Base-by-base conservation (phyloP, 2,888 invertebrate genomes). In the Lobophora halterata region DNA sequence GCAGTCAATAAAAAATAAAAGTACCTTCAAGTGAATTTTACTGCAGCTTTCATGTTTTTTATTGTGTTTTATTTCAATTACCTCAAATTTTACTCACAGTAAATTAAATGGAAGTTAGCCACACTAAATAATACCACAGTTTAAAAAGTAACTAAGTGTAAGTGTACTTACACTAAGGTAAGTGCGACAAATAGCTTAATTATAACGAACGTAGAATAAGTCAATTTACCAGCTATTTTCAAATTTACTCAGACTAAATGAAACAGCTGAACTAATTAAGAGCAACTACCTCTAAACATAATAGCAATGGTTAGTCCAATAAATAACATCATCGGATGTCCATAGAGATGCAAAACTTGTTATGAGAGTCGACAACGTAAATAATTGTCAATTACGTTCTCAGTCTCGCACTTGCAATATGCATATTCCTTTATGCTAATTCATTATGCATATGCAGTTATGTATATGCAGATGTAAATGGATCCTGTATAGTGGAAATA, bases 341-440 rank as follows among this genome's bases (percentile, higher is more conserved):
- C 36, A 28, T 33, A 32, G 27, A 40, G 35, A 41, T 29, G 31
- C 31, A 34, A 39, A 47, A 45, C 49, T 41, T 38, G 52, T 52
- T 45, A 47, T 31, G 26, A 5, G 31, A 36, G 39, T 43, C 39
- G 33, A 36, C 44, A 49, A 33, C 32, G 27, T 45, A 49, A 33
- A 46, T 46, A 52, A 57, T 52, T 60, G 52, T 57, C 53, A 58
- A 58, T 58, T 58, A 62, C 46, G 45, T 39, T 44, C 30, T 46
- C 37, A 46, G 47, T 49, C 49, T 45, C 52, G 55, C 55, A 54
- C 55, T 58, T 54, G 54, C 46, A 54, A 49, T 57, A 30, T 50
- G 53, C 45, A 48, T 71, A 79, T 78, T 69, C 71, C 69, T 33
- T 37, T 73, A 85, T 82, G 85, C 68, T 75, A 82, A 82, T 85